phyloP scores from a whole-genome alignment of 2,113 vertebrate species.

The Pipa parva region DNA sequence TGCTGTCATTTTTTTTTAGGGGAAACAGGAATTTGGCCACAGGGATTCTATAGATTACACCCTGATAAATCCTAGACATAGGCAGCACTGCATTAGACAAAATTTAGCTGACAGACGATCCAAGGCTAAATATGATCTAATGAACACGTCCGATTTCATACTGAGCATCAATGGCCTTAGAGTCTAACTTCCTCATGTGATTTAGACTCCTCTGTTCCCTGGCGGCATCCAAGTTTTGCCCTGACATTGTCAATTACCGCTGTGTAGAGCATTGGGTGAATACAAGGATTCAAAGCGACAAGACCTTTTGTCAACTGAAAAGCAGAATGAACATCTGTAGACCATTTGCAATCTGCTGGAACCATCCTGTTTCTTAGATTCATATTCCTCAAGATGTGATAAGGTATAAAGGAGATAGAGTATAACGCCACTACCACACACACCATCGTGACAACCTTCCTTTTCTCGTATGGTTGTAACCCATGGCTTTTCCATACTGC shows the following conservation, averaged over 20 bases:
- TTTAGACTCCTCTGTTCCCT: background rate
- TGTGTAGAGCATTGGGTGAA: slow-evolving; percentile 76
- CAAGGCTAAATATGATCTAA: too few relatives aligned
- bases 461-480: slow-evolving; percentile 57
- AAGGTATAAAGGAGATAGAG: slow-evolving; percentile 71
- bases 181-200: background rate
- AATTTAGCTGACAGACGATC: too few relatives aligned
- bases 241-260: slow-evolving; percentile 63
- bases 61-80: too few relatives aligned
- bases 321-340: slow-evolving; percentile 17
- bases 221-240: slow-evolving; percentile 49
- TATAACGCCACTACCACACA: slow-evolving; percentile 61
- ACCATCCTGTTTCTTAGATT: slow-evolving; percentile 37
- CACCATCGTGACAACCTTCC: slow-evolving; percentile 62
- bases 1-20: too few relatives aligned
- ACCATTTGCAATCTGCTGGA: fast-evolving
- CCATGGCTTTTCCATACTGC: slow-evolving; percentile 57
- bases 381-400: slow-evolving; percentile 57
- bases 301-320: slow-evolving; percentile 67
- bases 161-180: background rate
- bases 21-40: too few relatives aligned
- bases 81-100: too few relatives aligned
- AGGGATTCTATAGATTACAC: too few relatives aligned
- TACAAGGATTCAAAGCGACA: slow-evolving; percentile 72
- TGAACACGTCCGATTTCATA: background rate